Percentiles rank a stretch among this genome's conserved stretches.
These are phyloP conservation scores for Neodiprion fabricii DNA, from an alignment of 1,140 invertebrate species.

Conservation along the genomic window DNA sequence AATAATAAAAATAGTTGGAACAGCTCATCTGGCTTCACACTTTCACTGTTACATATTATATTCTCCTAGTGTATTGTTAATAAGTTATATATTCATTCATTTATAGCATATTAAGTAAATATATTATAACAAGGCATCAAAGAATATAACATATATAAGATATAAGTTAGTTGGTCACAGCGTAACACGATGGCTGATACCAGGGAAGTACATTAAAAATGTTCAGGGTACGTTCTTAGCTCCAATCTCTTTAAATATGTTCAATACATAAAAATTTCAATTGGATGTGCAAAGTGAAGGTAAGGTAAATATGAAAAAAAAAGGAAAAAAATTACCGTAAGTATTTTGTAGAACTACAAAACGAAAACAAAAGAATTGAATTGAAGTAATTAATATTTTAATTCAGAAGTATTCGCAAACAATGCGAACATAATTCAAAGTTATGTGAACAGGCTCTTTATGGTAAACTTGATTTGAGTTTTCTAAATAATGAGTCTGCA, in stretches of 20 bases:
- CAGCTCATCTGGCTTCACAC: conserved; percentile 34
- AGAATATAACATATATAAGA: conserved; percentile 33
- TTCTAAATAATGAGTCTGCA: conserved; percentile 11
- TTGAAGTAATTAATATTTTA: conserved; percentile 43
- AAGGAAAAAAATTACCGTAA: background rate
- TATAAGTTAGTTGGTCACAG: conserved; percentile 31
- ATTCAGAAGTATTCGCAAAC: conserved; percentile 21
- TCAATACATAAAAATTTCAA: background rate
- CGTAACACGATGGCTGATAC: conserved; percentile 19
- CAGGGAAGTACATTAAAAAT: background rate
- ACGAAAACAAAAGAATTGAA: conserved; percentile 38
- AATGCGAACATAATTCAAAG: conserved; percentile 51
- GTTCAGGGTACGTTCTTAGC: background rate
- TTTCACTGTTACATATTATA: conserved; percentile 47
- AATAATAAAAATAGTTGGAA: conserved; percentile 6
- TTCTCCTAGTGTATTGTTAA: conserved; percentile 30
- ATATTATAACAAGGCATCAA: conserved; percentile 32
- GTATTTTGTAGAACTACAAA: background rate
- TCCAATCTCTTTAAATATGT: background rate
- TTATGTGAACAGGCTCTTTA: conserved; percentile 41
- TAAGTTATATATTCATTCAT: conserved; percentile 29
- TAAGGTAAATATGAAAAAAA: conserved; percentile 51
- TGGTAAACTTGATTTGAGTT: conserved; percentile 52
- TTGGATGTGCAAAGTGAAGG: conserved; percentile 13
- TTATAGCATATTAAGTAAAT: conserved; percentile 29